Percentiles rank a stretch among this genome's conserved stretches.
phyloP scores from a whole-genome alignment of 1,140 invertebrate genomes.

The Homarus americanus region DNA sequence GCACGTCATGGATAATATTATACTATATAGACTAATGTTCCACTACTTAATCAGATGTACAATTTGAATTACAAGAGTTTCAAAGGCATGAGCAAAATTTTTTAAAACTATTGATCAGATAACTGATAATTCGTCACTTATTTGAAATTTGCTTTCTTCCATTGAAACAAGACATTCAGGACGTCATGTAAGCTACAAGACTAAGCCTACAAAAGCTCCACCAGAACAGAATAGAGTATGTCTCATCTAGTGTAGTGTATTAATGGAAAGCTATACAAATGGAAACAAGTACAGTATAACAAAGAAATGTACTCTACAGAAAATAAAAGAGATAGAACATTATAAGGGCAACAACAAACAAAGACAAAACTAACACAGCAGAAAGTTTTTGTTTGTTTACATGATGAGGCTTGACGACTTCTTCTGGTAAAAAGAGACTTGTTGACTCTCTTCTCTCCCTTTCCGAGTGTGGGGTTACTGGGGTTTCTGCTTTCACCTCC shows the following conservation, averaged over 20 bases:
- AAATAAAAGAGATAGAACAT: conserved; percentile 69
- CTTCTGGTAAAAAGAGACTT: conserved; percentile 52
- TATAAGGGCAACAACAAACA: conserved; percentile 61
- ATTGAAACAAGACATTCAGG: conserved; percentile 39
- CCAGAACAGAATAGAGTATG: conserved; percentile 51
- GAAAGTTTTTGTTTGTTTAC: conserved; percentile 66
- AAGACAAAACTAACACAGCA: conserved; percentile 64
- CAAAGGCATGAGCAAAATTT: conserved; percentile 20
- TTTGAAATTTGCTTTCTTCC: conserved; percentile 28
- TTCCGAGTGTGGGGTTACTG: conserved; percentile 54
- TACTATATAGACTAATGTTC: conserved; percentile 12
- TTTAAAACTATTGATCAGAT: not conserved
- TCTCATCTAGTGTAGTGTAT: conserved; percentile 30
- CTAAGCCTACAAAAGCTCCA: conserved; percentile 65
- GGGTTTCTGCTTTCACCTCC: conserved; percentile 9
- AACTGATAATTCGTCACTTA: conserved; percentile 19
- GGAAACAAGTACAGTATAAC: conserved; percentile 22
- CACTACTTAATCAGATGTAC: conserved; percentile 39
- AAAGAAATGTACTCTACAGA: conserved; percentile 37
- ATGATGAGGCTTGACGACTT: conserved; percentile 51
- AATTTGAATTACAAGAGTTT: conserved; percentile 34
- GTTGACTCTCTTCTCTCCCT: conserved; percentile 60
- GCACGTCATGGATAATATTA: conserved; percentile 18
- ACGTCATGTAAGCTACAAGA: conserved; percentile 68
- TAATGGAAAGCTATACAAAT: conserved; percentile 10